Evolutionary conservation across 2,797 vertebrate genomes (phyloP).

Genomic region (Onychomys leucogaster): DNA sequence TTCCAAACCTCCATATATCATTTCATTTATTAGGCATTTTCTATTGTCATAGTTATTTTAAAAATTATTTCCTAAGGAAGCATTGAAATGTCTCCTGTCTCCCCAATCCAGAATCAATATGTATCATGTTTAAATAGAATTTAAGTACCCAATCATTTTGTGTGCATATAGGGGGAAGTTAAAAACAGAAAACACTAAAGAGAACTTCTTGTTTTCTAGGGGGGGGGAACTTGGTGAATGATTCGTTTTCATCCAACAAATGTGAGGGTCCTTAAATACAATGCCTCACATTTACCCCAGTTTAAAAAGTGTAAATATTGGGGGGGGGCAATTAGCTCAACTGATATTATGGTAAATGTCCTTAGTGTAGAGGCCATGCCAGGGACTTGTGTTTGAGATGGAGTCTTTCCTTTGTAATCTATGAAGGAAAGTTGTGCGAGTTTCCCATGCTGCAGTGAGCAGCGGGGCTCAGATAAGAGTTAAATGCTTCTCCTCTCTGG

Average conservation of each 20-base stretch:
- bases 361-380: conserved; percentile 79
- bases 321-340: neutral
- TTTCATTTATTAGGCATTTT: conserved; percentile 38
- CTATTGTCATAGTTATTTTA: conserved; percentile 48
- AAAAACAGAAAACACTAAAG: conserved; percentile 16
- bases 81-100: neutral
- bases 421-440: conserved; percentile 75
- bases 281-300: conserved; percentile 23
- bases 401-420: conserved; percentile 75
- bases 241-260: conserved; percentile 78
- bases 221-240: conserved; percentile 45
- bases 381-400: conserved; percentile 80
- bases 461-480: conserved; percentile 80
- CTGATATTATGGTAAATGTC: conserved; percentile 72
- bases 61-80: conserved; percentile 37
- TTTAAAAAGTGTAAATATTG: neutral
- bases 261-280: conserved; percentile 20
- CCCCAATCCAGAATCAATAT: neutral
- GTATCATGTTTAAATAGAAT: conserved; percentile 81
- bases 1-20: conserved; percentile 15
- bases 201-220: conserved; percentile 75
- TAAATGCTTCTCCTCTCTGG: conserved; percentile 80
- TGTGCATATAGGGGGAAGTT: neutral
- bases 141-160: conserved; percentile 80
- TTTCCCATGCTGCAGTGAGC: conserved; percentile 80